Conservation (phyloP, 2,113 vertebrate genomes). For the Spizaetus ornatus region DNA sequence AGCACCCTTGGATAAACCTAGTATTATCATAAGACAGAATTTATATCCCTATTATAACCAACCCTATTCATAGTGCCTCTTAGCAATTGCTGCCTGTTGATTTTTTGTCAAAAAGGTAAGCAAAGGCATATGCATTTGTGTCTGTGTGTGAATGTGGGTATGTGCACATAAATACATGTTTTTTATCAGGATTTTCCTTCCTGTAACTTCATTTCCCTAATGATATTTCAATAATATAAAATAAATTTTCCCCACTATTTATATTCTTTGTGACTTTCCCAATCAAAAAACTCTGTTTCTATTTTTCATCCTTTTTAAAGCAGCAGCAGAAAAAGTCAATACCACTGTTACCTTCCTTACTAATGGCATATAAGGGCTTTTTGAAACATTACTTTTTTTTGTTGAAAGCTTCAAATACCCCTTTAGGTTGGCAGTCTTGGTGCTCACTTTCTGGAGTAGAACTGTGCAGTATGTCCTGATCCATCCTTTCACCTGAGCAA, state of each 20-base stretch:
- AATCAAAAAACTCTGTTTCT: background rate
- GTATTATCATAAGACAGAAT: background rate
- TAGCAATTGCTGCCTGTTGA: background rate
- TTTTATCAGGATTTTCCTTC: background rate
- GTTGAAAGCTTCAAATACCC: background rate
- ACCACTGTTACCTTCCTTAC: background rate
- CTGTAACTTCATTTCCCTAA: background rate
- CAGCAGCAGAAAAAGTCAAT: background rate
- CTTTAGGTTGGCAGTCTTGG: background rate
- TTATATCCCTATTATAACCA: background rate
- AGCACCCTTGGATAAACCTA: background rate
- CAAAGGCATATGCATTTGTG: background rate
- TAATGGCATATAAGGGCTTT: background rate
- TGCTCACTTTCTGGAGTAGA: background rate
- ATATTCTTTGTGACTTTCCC: background rate
- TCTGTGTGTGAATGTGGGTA: background rate
- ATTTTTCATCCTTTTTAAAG: background rate
- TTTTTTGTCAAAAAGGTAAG: background rate
- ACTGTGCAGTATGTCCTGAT: background rate
- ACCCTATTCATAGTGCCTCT: background rate
- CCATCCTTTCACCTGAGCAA: background rate
- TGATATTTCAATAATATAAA: background rate
- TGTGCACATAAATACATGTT: background rate
- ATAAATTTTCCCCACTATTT: background rate
- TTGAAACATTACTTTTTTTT: background rate